Conservation (phyloP, 2,113 vertebrate species). For the Notothenia rossii region DNA sequence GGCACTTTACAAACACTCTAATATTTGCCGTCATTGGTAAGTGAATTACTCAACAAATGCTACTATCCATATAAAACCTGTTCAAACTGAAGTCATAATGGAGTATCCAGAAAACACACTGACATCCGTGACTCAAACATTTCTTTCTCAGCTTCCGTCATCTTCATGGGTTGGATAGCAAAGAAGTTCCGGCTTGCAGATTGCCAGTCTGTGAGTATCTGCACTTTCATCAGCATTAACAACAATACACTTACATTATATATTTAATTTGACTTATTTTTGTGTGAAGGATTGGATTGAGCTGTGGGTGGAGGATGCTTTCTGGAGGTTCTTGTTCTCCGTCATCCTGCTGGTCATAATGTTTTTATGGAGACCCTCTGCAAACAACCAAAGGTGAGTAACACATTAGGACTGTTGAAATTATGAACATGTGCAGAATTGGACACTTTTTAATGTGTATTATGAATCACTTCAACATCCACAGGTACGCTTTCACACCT, state of each 20-base stretch:
- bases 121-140: slow-evolving; percentile 24
- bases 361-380: slow-evolving; percentile 92
- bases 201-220: slow-evolving; percentile 89
- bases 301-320: slow-evolving; percentile 91
- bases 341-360: slow-evolving; percentile 90
- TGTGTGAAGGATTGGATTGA: slow-evolving; percentile 89
- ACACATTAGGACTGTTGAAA: not conserved
- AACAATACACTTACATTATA: not conserved
- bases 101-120: not conserved
- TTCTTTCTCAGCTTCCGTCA: slow-evolving; percentile 85
- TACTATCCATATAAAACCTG: not conserved
- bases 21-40: slow-evolving; percentile 91
- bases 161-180: slow-evolving; percentile 90
- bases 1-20: slow-evolving; percentile 91
- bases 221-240: not conserved
- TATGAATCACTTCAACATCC: not conserved
- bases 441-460: not conserved
- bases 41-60: slow-evolving; percentile 45
- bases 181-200: slow-evolving; percentile 88
- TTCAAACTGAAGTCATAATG: not conserved
- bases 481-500: slow-evolving; percentile 91
- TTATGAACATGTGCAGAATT: not conserved
- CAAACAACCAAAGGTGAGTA: slow-evolving; percentile 89
- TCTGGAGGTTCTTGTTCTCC: slow-evolving; percentile 93
- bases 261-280: not conserved